A percentile compares a stretch with the other conserved stretches of the same genome.
Conservation (phyloP, 2,888 invertebrate genomes). For the Orthosia gothica region DNA sequence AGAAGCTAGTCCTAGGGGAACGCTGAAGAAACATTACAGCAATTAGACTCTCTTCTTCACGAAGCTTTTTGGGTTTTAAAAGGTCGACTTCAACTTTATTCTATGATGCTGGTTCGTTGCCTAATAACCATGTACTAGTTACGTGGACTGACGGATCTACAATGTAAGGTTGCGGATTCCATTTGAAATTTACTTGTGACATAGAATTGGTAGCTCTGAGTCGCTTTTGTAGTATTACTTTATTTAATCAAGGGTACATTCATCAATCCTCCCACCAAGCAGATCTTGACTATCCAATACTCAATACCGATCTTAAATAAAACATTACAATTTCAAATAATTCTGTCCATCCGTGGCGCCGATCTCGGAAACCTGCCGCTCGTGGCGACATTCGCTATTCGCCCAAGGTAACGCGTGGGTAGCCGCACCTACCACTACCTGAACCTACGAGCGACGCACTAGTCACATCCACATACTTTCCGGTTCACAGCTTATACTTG, state of each 20-base stretch:
- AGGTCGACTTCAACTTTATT: too few species aligned
- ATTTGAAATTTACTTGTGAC: too few species aligned
- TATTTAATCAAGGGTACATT: background rate
- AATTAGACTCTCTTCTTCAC: too few species aligned
- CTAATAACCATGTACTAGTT: too few species aligned
- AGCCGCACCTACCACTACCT: constrained; percentile 53
- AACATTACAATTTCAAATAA: constrained; percentile 39
- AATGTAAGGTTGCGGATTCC: too few species aligned
- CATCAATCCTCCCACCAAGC: background rate
- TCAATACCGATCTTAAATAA: constrained; percentile 1
- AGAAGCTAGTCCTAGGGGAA: too few species aligned
- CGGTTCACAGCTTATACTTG: constrained; percentile 54
- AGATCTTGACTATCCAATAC: background rate
- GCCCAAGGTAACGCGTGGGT: constrained; percentile 68
- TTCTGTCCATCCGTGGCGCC: constrained; percentile 44
- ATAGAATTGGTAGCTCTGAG: too few species aligned
- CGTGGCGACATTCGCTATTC: constrained; percentile 46
- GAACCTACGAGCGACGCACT: constrained; percentile 24
- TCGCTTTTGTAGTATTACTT: too few species aligned
- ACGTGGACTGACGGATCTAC: too few species aligned
- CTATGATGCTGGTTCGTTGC: too few species aligned
- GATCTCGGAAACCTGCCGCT: constrained; percentile 52
- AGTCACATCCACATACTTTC: constrained; percentile 49
- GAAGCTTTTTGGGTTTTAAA: too few species aligned
- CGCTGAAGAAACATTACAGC: too few species aligned